Evolutionary conservation across 92 coral and sea anemone genomes (phyloP), one percentile per base, ranked within the genome.

Genomic region (Siderastrea siderea): DNA sequence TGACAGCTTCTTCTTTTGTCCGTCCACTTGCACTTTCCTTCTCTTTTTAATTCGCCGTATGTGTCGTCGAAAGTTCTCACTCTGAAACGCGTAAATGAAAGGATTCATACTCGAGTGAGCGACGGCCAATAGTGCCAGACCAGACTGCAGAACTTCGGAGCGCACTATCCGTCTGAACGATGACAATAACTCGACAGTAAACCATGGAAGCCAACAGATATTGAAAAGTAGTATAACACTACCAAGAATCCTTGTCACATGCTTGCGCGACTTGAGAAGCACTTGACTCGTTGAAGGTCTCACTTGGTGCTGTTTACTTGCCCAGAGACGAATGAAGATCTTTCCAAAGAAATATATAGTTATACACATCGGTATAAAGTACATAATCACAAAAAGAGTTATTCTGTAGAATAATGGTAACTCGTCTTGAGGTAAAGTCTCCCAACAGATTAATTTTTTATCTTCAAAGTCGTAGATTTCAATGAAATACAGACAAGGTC

Each of bases 81-180:
- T 91, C 84, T 13, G 95, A 49, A 94, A 78, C n/a, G 94, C 92
- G 65, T 94, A 94, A 11, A 94, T 79, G 47, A 92, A 38, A 3
- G 95, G 95, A 55, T 94, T 94, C 57, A 89, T 73, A 57, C 93
- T 92, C 5, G 95, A 92, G 45, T 94, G 90, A 4, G 92, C 86
- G 9, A 94, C 84, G 13, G 94, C 96, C 49, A 89, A 71, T 38
- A 91, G 78, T 7, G 89, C 85, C n/a, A 87, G 68, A 50, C 72
- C 83, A 19, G 83, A 79, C 14, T 80, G 54, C 7, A 88, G n/a
- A 4, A 88, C 38, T 26, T 26, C 38, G 38, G 38, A 26, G 38
- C 38, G 38, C 38, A 26, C 38, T 26, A 26, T 26, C 38, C 38
- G 0, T 26, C 38, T 26, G 38, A 26, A 0, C 38, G 38, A 26